Evolutionary conservation across 1,140 invertebrate species (phyloP).

Genomic region (Episyrphus balteatus): DNA sequence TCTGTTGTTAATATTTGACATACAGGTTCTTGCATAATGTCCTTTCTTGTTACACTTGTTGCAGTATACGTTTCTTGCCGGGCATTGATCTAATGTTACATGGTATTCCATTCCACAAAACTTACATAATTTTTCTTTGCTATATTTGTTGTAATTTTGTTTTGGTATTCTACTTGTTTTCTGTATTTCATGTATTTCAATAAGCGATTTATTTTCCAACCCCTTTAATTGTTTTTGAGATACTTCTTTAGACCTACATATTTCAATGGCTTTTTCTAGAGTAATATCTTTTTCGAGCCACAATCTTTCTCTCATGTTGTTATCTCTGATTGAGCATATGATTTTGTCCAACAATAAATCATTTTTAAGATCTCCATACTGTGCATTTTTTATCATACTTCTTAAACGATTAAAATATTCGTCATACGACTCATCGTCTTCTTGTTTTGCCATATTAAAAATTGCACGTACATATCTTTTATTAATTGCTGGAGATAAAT

Average conservation of each 20-base stretch:
- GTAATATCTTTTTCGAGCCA: not conserved
- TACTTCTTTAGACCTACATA: not conserved
- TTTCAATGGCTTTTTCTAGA: not conserved
- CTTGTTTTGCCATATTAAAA: constrained; percentile 1
- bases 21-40: not conserved
- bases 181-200: not conserved
- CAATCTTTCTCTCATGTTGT: not conserved
- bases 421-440: not conserved
- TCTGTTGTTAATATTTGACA: not conserved
- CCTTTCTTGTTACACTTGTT: constrained; percentile 1
- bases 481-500: not conserved
- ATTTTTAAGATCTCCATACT: not conserved
- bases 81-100: not conserved
- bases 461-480: not conserved
- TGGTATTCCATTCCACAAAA: not conserved
- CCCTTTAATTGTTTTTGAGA: not conserved
- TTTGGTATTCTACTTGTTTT: too few relatives aligned
- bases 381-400: not conserved
- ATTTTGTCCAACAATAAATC: not conserved
- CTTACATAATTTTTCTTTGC: not conserved
- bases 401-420: not conserved
- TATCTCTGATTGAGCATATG: constrained; percentile 1
- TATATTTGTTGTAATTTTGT: not conserved
- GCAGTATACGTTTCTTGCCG: not conserved
- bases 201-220: not conserved